These are phyloP conservation scores for Seriola rivoliana DNA, from an alignment of 2,113 vertebrate genomes.

Conservation along the genomic window DNA sequence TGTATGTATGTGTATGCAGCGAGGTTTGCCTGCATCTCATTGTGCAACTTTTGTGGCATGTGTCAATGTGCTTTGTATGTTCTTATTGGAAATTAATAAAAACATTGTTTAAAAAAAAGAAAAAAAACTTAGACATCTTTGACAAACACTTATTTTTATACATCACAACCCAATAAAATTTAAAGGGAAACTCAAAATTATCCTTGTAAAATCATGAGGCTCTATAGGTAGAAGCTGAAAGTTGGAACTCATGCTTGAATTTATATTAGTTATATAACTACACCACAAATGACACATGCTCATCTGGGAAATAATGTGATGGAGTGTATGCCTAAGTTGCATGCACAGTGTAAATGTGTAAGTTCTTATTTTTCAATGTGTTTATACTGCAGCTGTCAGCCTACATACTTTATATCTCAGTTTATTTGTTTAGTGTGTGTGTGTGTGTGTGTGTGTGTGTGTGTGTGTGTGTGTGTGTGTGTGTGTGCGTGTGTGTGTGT, in stretches of 20 bases:
- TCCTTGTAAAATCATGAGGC: too few relatives aligned
- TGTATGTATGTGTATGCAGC: too few relatives aligned
- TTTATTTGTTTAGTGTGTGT: constrained; percentile 2
- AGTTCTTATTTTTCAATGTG: not conserved
- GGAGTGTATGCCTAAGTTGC: not conserved
- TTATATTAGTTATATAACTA: not conserved
- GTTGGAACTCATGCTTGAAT: not conserved
- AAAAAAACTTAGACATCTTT: too few relatives aligned
- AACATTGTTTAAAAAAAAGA: too few relatives aligned
- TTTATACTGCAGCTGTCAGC: not conserved
- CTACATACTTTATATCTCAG: not conserved
- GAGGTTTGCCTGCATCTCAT: too few relatives aligned
- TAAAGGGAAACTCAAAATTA: too few relatives aligned
- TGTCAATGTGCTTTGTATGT: too few relatives aligned
- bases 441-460: not conserved
- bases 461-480: not conserved
- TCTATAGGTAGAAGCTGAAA: not conserved
- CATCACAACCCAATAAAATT: too few relatives aligned
- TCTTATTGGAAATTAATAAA: too few relatives aligned
- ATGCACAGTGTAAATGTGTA: not conserved
- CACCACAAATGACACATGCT: not conserved
- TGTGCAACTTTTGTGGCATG: too few relatives aligned
- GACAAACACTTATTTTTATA: too few relatives aligned
- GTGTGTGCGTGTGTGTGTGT: constrained; percentile 8
- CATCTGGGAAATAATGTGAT: not conserved